Evolutionary conservation across 2,888 invertebrate genomes (phyloP).

Genomic region (Glyphotaelius pellucidus): DNA sequence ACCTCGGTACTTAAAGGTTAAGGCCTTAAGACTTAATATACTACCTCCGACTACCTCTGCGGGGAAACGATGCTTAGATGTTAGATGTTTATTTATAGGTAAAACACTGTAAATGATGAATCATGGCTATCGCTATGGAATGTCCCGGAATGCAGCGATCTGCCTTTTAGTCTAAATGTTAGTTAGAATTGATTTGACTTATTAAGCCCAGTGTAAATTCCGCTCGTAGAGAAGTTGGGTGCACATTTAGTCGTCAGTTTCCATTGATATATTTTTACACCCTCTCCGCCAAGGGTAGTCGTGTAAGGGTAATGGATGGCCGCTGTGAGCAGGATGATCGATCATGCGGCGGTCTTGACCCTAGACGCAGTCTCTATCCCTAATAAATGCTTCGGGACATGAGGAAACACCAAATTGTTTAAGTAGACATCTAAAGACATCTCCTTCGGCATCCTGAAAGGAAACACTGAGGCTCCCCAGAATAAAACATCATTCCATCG

Average conservation of each 20-base stretch:
- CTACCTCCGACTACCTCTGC: background rate
- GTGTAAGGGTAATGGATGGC: slow-evolving; percentile 54
- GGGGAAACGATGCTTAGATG: background rate
- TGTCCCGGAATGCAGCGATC: background rate
- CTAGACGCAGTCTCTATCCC: slow-evolving; percentile 41
- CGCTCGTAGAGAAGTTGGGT: background rate
- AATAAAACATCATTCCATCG: background rate
- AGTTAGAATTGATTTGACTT: background rate
- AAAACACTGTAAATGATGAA: background rate
- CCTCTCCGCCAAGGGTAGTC: slow-evolving; percentile 44
- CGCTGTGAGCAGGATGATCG: slow-evolving; percentile 50
- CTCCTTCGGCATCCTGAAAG: background rate
- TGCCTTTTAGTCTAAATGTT: background rate
- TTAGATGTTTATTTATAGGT: background rate
- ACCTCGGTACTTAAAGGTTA: too few relatives aligned
- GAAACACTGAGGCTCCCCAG: background rate
- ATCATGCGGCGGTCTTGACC: slow-evolving; percentile 60
- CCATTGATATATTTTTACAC: slow-evolving; percentile 44
- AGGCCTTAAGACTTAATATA: too few relatives aligned
- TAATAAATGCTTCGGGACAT: slow-evolving; percentile 31
- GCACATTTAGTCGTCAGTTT: slow-evolving; percentile 46
- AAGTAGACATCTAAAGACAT: slow-evolving; percentile 14
- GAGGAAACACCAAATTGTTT: slow-evolving; percentile 33
- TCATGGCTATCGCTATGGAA: background rate
- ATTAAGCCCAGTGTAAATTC: background rate